These are phyloP conservation scores for Galbula dea DNA, from an alignment of 2,113 vertebrate species.

Conservation along the genomic window DNA sequence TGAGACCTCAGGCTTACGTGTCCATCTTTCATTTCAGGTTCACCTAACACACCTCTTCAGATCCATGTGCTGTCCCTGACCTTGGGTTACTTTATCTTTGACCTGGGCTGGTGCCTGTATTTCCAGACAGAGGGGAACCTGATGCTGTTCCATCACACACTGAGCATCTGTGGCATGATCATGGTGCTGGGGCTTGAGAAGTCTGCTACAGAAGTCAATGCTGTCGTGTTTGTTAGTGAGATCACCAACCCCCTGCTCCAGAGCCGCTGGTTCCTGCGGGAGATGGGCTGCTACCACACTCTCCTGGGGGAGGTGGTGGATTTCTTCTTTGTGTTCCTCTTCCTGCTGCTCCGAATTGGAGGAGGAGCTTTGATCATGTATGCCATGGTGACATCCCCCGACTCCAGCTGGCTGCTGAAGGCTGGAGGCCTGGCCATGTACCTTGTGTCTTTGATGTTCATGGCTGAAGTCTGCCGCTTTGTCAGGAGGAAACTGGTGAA, in stretches of 20 bases:
- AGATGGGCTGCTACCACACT: conserved; percentile 73
- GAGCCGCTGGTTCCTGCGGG: conserved; percentile 86
- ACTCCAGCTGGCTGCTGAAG: conserved; percentile 82
- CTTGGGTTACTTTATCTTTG: conserved; percentile 87
- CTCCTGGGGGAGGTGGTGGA: conserved; percentile 78
- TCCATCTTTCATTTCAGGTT: conserved; percentile 63
- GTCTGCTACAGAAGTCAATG: conserved; percentile 81
- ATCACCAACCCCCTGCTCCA: conserved; percentile 90
- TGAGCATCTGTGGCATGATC: conserved; percentile 86
- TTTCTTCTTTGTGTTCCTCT: conserved; percentile 80
- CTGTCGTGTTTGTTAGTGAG: conserved; percentile 85
- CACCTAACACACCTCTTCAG: conserved; percentile 84
- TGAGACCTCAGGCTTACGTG: neutral
- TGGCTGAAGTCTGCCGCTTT: conserved; percentile 81
- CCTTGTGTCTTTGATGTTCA: conserved; percentile 80
- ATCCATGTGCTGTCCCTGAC: conserved; percentile 78
- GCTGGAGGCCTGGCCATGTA: conserved; percentile 87
- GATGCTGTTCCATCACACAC: conserved; percentile 85
- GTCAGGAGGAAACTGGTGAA: conserved; percentile 72
- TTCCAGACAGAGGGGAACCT: conserved; percentile 83
- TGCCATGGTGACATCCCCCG: conserved; percentile 76
- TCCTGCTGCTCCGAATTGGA: conserved; percentile 78
- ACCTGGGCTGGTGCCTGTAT: conserved; percentile 87
- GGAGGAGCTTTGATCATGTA: conserved; percentile 82
- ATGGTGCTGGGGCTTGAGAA: conserved; percentile 80